Evolutionary conservation across 2,113 vertebrate genomes (phyloP).

Genomic region (Etia nguti): DNA sequence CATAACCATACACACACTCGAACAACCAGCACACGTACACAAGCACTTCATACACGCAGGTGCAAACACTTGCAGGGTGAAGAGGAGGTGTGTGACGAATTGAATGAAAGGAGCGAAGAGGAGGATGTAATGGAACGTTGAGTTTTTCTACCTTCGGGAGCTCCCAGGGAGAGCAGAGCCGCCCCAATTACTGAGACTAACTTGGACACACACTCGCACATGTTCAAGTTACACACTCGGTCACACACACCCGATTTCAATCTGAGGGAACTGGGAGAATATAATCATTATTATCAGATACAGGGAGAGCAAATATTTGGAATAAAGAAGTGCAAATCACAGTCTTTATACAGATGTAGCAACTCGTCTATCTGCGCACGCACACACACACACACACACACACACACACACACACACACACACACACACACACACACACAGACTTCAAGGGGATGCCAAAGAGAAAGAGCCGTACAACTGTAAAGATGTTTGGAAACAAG

Average conservation of each 20-base stretch:
- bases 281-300: conserved; percentile 36
- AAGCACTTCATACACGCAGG: conserved; percentile 16
- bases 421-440: not conserved
- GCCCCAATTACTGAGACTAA: conserved; percentile 60
- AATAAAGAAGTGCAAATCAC: conserved; percentile 17
- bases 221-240: conserved; percentile 12
- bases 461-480: conserved; percentile 15
- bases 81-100: conserved; percentile 53
- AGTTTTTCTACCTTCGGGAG: conserved; percentile 48
- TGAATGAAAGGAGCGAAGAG: conserved; percentile 49
- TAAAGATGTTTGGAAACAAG: not conserved
- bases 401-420: not conserved
- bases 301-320: conserved; percentile 42
- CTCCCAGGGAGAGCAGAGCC: conserved; percentile 42
- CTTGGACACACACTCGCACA: conserved; percentile 28
- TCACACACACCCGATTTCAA: conserved; percentile 29
- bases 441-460: not conserved
- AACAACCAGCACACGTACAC: not conserved
- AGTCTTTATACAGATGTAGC: not conserved
- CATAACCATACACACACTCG: not conserved
- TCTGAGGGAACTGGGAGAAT: conserved; percentile 12
- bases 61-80: conserved; percentile 36
- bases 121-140: conserved; percentile 47
- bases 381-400: not conserved
- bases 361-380: not conserved